Evolutionary conservation across 2,888 invertebrate species (phyloP).

Genomic region (Norana najaformis): DNA sequence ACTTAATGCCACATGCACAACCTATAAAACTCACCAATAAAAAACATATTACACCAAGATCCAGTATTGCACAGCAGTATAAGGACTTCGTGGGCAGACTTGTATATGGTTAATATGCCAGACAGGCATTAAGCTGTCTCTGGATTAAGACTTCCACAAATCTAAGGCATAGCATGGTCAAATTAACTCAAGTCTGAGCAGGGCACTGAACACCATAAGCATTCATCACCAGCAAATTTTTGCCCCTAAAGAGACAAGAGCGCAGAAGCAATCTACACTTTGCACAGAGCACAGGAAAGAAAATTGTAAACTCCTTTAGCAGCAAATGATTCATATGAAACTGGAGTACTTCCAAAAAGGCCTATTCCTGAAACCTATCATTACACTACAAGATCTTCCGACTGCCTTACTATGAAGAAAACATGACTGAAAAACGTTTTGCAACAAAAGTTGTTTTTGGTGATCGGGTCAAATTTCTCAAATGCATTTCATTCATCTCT

Average conservation of each 20-base stretch:
- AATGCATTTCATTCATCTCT: neutral
- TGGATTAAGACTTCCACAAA: neutral
- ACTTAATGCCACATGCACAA: neutral
- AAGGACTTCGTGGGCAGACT: neutral
- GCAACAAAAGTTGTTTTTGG: neutral
- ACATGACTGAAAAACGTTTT: neutral
- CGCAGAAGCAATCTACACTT: neutral
- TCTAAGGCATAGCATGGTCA: neutral
- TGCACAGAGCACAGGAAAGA: too few species aligned
- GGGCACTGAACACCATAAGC: neutral
- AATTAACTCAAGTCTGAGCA: slow-evolving; percentile 13
- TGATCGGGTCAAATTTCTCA: too few species aligned
- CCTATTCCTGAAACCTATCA: neutral
- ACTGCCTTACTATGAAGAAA: neutral
- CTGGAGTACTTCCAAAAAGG: neutral
- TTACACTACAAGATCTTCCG: too few species aligned
- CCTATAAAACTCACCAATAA: slow-evolving; percentile 7
- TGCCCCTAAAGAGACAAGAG: neutral
- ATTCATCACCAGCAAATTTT: neutral
- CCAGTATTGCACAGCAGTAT: neutral
- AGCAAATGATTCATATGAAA: neutral
- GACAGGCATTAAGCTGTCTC: neutral
- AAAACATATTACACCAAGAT: neutral
- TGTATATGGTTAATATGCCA: neutral
- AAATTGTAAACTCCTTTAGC: neutral